A percentile compares a stretch with the other conserved stretches of the same genome.
Evolutionary conservation across 2,888 invertebrate genomes (phyloP).

Genomic region (Archaeoteleia sp.): DNA sequence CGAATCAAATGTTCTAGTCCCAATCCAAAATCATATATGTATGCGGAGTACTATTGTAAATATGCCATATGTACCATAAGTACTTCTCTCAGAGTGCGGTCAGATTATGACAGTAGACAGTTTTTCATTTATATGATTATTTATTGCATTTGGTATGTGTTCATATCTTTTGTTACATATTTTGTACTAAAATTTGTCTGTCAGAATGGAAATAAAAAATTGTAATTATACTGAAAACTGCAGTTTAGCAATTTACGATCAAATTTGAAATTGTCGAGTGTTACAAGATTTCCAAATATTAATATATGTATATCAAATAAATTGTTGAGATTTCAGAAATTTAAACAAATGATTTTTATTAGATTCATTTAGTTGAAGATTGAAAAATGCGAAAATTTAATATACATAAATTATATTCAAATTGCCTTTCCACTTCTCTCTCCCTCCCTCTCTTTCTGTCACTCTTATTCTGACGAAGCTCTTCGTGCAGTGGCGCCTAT

Average conservation of each 20-base stretch:
- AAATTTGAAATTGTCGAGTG: too few relatives aligned
- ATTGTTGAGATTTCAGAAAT: too few relatives aligned
- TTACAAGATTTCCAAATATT: too few relatives aligned
- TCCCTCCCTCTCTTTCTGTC: background rate
- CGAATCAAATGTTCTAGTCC: slow-evolving; percentile 7
- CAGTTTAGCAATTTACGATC: too few relatives aligned
- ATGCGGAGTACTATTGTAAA: slow-evolving; percentile 7
- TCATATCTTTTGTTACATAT: slow-evolving; percentile 1
- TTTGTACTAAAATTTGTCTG: background rate
- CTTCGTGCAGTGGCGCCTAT: background rate
- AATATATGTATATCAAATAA: too few relatives aligned
- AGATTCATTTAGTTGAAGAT: too few relatives aligned
- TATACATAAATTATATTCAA: too few relatives aligned
- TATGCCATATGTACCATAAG: background rate
- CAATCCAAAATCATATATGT: slow-evolving; percentile 7
- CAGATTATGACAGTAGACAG: slow-evolving; percentile 1
- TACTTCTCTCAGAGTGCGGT: slow-evolving; percentile 5
- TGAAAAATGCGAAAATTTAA: too few relatives aligned
- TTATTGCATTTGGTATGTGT: background rate
- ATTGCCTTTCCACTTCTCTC: too few relatives aligned
- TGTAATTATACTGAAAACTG: too few relatives aligned
- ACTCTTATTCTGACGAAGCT: background rate
- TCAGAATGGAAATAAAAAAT: too few relatives aligned
- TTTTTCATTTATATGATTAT: background rate
- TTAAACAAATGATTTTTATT: too few relatives aligned